Percentiles rank a stretch among this genome's conserved stretches.
Conservation (phyloP, 1,140 invertebrate genomes). For the Stegodyphus mimosarum region DNA sequence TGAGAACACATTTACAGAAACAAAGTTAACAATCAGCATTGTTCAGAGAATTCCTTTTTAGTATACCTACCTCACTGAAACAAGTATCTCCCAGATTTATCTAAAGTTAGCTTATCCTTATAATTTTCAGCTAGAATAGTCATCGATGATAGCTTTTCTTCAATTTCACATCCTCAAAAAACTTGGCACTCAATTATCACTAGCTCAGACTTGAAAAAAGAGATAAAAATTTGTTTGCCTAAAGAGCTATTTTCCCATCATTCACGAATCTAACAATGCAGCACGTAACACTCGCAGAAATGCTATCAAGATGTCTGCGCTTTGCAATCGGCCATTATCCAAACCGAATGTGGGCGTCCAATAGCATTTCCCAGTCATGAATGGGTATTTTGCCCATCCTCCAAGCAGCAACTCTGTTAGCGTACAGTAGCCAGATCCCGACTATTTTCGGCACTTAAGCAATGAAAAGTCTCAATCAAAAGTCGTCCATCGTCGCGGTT, state of each 20-base stretch:
- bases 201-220: no score
- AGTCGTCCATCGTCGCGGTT: slow-evolving; percentile 26
- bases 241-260: neutral
- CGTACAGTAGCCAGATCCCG: slow-evolving; percentile 16
- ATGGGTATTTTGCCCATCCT: neutral
- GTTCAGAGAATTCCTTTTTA: no score
- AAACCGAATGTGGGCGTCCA: slow-evolving; percentile 13
- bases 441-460: slow-evolving; percentile 3
- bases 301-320: neutral
- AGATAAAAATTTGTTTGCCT: no score
- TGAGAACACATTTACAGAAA: no score
- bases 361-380: neutral
- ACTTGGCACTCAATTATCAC: no score
- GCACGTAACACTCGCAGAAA: neutral
- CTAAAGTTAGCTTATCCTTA: no score
- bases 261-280: neutral
- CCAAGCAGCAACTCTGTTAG: slow-evolving; percentile 20
- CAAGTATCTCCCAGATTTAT: no score
- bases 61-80: no score
- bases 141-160: no score
- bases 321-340: neutral
- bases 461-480: slow-evolving; percentile 42
- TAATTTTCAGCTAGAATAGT: no score
- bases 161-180: no score
- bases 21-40: no score